Percentiles rank a stretch among this genome's conserved stretches.
Conservation (phyloP, 2,888 invertebrate species). For the Sabatieria punctata region DNA sequence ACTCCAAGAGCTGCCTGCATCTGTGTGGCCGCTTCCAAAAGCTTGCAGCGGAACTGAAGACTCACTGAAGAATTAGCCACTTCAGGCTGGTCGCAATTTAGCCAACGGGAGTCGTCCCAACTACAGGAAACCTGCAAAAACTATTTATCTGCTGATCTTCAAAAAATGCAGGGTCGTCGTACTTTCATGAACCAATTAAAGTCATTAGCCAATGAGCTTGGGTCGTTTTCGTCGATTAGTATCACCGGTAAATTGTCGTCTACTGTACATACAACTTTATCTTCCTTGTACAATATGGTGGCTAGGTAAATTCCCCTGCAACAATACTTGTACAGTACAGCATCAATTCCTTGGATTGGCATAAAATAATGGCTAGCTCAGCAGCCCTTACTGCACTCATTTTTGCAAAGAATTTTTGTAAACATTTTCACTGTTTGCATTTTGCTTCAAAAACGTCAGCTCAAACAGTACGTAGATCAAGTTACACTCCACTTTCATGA, state of each 20-base stretch:
- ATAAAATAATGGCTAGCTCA: no score
- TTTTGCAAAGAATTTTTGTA: no score
- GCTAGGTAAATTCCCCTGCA: constrained; percentile 79
- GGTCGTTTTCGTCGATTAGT: constrained; percentile 88
- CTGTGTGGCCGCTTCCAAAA: constrained; percentile 74
- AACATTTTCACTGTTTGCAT: no score
- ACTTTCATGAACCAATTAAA: constrained; percentile 97
- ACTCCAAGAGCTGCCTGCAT: constrained; percentile 62
- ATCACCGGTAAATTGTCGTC: constrained; percentile 92
- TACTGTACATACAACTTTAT: constrained; percentile 82
- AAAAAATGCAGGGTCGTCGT: constrained; percentile 11
- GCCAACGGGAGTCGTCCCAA: constrained; percentile 84
- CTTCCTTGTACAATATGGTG: constrained; percentile 80
- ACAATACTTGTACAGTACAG: no score
- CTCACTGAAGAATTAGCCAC: constrained; percentile 47
- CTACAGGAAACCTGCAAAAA: constrained; percentile 60
- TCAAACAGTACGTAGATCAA: no score
- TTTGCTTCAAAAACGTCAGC: no score
- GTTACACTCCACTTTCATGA: no score
- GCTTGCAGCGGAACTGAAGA: constrained; percentile 68
- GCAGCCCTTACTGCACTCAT: no score
- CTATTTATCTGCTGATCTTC: neutral
- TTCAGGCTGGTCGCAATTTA: constrained; percentile 43
- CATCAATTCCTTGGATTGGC: no score
- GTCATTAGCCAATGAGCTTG: constrained; percentile 68